phyloP scores from a whole-genome alignment of 2,888 invertebrate species.

The Listrodromus nycthemerus region DNA sequence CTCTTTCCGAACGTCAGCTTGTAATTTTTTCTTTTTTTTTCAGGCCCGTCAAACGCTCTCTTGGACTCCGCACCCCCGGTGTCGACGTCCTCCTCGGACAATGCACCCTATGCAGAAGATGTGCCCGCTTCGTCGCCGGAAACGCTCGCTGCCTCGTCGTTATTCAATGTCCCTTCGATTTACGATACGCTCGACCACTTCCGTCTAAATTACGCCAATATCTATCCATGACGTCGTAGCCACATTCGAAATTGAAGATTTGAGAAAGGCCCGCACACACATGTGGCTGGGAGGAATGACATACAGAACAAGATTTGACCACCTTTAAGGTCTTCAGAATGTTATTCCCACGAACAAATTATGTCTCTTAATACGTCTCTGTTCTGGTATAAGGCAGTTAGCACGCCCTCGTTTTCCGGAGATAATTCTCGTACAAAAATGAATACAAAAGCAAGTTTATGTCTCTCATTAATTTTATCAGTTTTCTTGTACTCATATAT shows the following conservation, averaged over 20 bases:
- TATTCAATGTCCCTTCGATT: slow-evolving; percentile 25
- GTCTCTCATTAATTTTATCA: too few relatives aligned
- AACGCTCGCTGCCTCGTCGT: slow-evolving; percentile 46
- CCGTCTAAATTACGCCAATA: slow-evolving; percentile 33
- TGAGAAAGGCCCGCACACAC: background rate
- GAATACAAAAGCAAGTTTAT: too few relatives aligned
- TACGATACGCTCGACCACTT: slow-evolving; percentile 46
- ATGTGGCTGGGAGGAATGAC: too few relatives aligned
- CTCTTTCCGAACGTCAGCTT: slow-evolving; percentile 67
- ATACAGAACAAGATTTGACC: background rate
- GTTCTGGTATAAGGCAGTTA: too few relatives aligned
- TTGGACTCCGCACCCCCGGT: background rate
- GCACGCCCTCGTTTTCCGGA: too few relatives aligned
- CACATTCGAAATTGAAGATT: background rate
- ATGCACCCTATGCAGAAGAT: slow-evolving; percentile 21
- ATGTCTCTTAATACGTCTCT: too few relatives aligned
- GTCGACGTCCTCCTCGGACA: slow-evolving; percentile 4
- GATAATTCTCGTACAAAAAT: too few relatives aligned
- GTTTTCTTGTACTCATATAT: too few relatives aligned
- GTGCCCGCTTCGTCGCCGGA: slow-evolving; percentile 45
- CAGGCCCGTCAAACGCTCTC: slow-evolving; percentile 22
- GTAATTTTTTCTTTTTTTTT: slow-evolving; percentile 27
- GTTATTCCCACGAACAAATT: too few relatives aligned
- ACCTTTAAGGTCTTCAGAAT: too few relatives aligned
- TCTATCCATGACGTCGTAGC: background rate